Percentiles rank a stretch among this genome's conserved stretches.
phyloP scores from a whole-genome alignment of 2,888 invertebrate genomes.

The Ophonus ardosiacus region DNA sequence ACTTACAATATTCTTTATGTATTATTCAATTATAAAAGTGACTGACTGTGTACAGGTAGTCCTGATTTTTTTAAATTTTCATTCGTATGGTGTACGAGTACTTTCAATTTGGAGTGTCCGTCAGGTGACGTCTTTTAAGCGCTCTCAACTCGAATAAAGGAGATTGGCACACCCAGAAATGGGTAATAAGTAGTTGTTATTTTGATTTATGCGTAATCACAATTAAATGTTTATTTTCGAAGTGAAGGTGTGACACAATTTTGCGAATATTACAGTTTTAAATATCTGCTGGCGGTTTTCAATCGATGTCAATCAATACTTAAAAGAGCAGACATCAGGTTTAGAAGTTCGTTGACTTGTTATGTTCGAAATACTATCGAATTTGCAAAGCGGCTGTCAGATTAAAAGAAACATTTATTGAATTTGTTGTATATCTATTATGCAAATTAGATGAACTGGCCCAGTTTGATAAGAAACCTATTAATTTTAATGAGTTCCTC shows the following conservation, averaged over 20 bases:
- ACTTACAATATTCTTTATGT: neutral
- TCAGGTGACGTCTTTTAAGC: too few relatives aligned
- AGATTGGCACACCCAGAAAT: too few relatives aligned
- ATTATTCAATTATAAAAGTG: too few relatives aligned
- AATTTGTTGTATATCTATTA: slow-evolving; percentile 31
- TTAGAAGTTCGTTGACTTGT: slow-evolving; percentile 43
- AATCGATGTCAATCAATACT: slow-evolving; percentile 32
- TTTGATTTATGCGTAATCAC: neutral
- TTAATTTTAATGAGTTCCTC: slow-evolving; percentile 3
- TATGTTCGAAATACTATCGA: slow-evolving; percentile 23
- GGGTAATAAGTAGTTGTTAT: neutral
- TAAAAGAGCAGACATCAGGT: slow-evolving; percentile 16
- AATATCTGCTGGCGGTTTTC: neutral
- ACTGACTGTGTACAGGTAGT: too few relatives aligned
- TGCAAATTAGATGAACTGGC: slow-evolving; percentile 29
- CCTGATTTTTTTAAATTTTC: too few relatives aligned
- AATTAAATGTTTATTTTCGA: neutral
- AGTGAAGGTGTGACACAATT: neutral
- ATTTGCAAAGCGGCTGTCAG: slow-evolving; percentile 15
- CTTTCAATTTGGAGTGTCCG: too few relatives aligned
- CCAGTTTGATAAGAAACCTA: slow-evolving; percentile 25
- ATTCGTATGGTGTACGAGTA: too few relatives aligned
- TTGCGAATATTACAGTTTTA: slow-evolving; percentile 11
- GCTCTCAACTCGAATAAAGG: too few relatives aligned
- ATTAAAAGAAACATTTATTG: slow-evolving; percentile 23